These are phyloP conservation scores for Lasioglossum leucozonium DNA, from an alignment of 2,888 invertebrate genomes.

Conservation along the genomic window DNA sequence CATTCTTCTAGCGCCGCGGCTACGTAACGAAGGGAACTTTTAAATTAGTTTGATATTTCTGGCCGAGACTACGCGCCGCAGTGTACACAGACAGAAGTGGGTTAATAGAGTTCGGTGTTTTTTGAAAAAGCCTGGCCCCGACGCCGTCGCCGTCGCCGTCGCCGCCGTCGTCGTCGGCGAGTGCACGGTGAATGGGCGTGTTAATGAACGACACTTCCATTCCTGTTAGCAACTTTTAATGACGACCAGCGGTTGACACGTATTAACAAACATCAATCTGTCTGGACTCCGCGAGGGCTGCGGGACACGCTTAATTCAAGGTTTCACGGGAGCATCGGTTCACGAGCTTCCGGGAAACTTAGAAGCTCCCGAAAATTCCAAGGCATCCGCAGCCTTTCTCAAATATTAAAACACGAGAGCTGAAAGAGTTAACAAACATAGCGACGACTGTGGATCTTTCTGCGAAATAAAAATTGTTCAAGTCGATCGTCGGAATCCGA, in stretches of 20 bases:
- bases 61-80: slow-evolving; percentile 20
- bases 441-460: neutral
- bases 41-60: slow-evolving; percentile 70
- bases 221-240: slow-evolving; percentile 13
- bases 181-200: slow-evolving; percentile 19
- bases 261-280: slow-evolving; percentile 6
- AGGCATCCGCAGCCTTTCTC: neutral
- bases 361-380: neutral
- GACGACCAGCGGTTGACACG: neutral
- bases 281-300: neutral
- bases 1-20: slow-evolving; percentile 56
- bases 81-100: slow-evolving; percentile 44
- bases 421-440: neutral
- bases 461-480: neutral
- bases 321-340: neutral
- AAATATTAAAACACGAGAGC: neutral
- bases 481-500: neutral
- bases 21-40: slow-evolving; percentile 59
- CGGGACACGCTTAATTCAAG: neutral
- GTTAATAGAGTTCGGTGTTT: slow-evolving; percentile 65
- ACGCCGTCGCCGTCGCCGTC: neutral
- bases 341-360: neutral
- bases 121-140: slow-evolving; percentile 36
- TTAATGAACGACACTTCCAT: neutral
- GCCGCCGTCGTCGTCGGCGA: neutral